phyloP scores from a whole-genome alignment of 2,797 vertebrate species.

The Okamejei kenojei region DNA sequence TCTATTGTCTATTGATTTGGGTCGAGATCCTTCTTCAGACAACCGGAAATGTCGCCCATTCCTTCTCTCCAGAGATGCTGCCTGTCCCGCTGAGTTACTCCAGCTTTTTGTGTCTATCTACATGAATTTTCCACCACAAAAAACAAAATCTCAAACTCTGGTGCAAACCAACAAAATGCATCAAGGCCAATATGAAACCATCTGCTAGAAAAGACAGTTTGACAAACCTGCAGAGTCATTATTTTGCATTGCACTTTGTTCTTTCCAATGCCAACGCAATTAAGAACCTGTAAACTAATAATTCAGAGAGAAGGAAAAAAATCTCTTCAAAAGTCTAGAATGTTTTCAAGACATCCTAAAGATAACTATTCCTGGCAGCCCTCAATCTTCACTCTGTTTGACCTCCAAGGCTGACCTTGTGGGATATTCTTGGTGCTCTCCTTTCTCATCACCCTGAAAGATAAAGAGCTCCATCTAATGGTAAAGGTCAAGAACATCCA shows the following conservation, averaged over 20 bases:
- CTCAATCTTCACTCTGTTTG: neutral
- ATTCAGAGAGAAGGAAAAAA: neutral
- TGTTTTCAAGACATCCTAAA: neutral
- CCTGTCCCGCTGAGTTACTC: too few species aligned
- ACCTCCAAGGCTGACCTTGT: neutral
- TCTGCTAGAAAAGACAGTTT: neutral
- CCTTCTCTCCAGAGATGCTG: too few species aligned
- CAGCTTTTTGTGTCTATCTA: too few species aligned
- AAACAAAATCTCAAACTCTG: neutral
- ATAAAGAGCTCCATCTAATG: slow-evolving; percentile 23
- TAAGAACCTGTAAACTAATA: neutral
- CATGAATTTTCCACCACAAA: neutral
- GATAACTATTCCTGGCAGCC: neutral
- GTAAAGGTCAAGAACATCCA: neutral
- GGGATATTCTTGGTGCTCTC: too few species aligned
- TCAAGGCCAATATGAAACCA: neutral
- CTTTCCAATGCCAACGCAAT: neutral
- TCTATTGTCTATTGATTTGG: too few species aligned
- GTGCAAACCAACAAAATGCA: neutral
- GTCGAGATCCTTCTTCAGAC: too few species aligned
- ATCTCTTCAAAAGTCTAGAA: neutral
- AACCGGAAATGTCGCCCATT: too few species aligned
- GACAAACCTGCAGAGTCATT: neutral
- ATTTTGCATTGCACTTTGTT: neutral
- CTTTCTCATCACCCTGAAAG: neutral